Evolutionary conservation across 2,888 invertebrate species (phyloP), one percentile per base, ranked within the genome.

Genomic region (Tetropium fuscum): DNA sequence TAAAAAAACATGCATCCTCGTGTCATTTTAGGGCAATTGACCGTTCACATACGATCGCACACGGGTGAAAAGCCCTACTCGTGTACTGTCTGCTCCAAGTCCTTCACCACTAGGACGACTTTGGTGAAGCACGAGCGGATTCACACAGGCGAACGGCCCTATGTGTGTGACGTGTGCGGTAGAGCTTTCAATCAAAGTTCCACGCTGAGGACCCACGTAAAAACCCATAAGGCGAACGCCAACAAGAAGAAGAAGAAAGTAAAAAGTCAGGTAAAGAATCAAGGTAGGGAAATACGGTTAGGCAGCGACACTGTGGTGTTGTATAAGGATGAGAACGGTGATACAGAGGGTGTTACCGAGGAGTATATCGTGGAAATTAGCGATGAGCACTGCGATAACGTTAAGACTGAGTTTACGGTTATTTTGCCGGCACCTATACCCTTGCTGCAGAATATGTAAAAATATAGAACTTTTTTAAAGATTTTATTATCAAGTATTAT

Each of bases 101-200:
- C 72, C 1, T 79, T 78, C 60, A 61, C 74, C 7, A 75, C 76
- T 2, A 63, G 66, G n/a, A 70, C 74, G 3, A 70, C 73, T 63
- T 57, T 78, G 11, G 70, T 70, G 2, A 76, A 74, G 43, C 79
- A 79, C 45, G 61, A 64, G 10, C 55, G 78, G 18, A 74, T 77
- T n/a, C 80, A 80, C 43, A 78, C 78, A 0, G 80, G 80, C 1
- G 79, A 80, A 53, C 64, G 72, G 11, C 80, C 80, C 0, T 80
- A 78, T 57, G 59, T 67, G 5, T 80, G 80, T 48, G 68, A 70
- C n/a, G 58, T 75, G 48, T 80, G 80, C 60, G 66, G 69, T 1
- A 72, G 71, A 58, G 70, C 75, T 2, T 80, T 80, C 62, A 74
- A 70, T 22, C 80, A 80, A 60, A 74, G 75, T 55, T 74, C 77